Conservation (phyloP, 2,113 vertebrate species). For the Agapornis roseicollis region DNA sequence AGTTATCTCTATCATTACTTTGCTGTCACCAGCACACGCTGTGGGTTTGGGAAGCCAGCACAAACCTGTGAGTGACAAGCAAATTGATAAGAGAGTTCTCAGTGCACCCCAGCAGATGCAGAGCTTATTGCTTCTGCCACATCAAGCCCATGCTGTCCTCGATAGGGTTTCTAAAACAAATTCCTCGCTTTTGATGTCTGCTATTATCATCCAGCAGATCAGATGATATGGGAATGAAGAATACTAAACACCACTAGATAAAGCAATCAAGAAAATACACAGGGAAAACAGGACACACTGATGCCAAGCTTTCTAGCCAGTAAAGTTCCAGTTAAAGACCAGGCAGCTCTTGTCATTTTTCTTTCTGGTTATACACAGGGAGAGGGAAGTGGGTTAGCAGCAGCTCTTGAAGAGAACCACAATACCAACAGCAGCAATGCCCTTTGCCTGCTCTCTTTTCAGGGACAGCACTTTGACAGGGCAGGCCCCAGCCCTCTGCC, state of each 20-base stretch:
- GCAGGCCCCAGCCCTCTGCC: neutral
- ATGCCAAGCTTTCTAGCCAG: neutral
- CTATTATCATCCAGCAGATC: neutral
- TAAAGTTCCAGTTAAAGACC: neutral
- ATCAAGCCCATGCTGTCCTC: neutral
- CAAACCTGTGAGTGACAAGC: rapidly evolving
- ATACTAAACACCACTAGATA: neutral
- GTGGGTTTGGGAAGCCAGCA: neutral
- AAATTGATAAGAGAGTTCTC: neutral
- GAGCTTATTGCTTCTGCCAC: slow-evolving; percentile 4
- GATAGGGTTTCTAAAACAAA: neutral
- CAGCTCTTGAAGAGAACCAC: neutral
- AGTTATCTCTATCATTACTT: neutral
- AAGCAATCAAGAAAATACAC: neutral
- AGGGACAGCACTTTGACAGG: neutral
- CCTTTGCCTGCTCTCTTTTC: neutral
- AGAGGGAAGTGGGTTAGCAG: neutral
- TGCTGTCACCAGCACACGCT: neutral
- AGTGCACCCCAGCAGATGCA: neutral
- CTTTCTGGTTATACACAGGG: neutral
- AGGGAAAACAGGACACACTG: neutral
- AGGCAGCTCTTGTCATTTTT: neutral
- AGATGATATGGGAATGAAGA: neutral
- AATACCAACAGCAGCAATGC: neutral
- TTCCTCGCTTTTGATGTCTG: neutral